Evolutionary conservation across 2,888 invertebrate species (phyloP).

Genomic region (Spilosoma lubricipeda): DNA sequence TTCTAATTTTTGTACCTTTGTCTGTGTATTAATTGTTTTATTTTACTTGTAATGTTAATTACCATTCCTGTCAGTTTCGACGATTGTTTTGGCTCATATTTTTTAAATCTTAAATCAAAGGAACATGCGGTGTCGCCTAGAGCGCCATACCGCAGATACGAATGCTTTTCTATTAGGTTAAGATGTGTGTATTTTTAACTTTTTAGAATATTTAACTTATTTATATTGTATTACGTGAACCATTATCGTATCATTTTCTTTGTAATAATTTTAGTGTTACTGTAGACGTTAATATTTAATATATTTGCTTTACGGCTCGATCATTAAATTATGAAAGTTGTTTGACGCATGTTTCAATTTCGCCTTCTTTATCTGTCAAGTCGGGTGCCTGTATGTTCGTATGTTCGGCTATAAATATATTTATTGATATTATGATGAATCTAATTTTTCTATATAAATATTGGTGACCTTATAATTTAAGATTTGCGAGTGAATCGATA

Average conservation of each 20-base stretch:
- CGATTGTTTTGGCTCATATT: conserved; percentile 74
- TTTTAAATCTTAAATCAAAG: conserved; percentile 56
- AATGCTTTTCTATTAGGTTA: conserved; percentile 86
- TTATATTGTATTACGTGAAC: conserved; percentile 85
- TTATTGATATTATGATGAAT: conserved; percentile 67
- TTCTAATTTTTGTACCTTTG: conserved; percentile 83
- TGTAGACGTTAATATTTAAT: conserved; percentile 84
- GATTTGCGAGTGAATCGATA: conserved; percentile 56
- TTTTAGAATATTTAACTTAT: conserved; percentile 87
- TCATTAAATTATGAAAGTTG: conserved; percentile 81
- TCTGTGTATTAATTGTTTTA: conserved; percentile 78
- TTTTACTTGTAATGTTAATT: conserved; percentile 71
- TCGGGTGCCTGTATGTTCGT: conserved; percentile 79
- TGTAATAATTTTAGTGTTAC: conserved; percentile 84
- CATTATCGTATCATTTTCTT: conserved; percentile 84
- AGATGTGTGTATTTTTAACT: conserved; percentile 86
- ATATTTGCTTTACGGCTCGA: conserved; percentile 83
- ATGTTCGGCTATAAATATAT: conserved; percentile 60
- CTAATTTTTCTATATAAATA: conserved; percentile 63
- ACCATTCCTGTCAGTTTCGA: conserved; percentile 78
- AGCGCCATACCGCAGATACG: conserved; percentile 72
- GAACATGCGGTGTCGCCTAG: conserved; percentile 56
- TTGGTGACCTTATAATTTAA: conserved; percentile 72
- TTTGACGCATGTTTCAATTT: conserved; percentile 73
- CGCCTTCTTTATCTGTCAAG: conserved; percentile 79